Conservation (phyloP, 2,888 invertebrate genomes). For the Acleris holmiana region DNA sequence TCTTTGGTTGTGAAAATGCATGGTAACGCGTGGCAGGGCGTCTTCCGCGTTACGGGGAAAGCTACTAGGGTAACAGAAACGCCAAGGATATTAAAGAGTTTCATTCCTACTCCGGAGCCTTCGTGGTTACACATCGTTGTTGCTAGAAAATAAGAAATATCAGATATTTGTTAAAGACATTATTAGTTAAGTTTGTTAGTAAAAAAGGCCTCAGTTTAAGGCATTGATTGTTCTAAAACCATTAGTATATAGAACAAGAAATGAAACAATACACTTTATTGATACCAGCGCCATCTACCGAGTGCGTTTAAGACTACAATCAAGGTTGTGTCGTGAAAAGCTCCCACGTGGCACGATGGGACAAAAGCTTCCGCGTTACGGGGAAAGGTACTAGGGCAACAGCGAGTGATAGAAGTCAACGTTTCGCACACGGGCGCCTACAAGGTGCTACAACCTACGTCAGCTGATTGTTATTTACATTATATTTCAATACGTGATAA, state of each 20-base stretch:
- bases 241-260: not conserved
- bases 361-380: constrained; percentile 49
- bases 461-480: no score
- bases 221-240: no score
- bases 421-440: not conserved
- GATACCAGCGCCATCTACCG: not conserved
- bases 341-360: constrained; percentile 38
- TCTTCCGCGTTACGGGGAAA: constrained; percentile 18
- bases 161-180: no score
- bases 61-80: constrained; percentile 5
- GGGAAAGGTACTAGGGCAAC: constrained; percentile 38
- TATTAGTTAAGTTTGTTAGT: no score
- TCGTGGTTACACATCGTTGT: no score
- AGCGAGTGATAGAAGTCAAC: not conserved
- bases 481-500: no score
- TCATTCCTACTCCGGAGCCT: no score
- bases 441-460: not conserved
- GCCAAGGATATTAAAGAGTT: not conserved
- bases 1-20: no score
- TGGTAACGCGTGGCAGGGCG: constrained; percentile 14
- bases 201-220: no score
- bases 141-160: no score
- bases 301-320: not conserved
- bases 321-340: not conserved
- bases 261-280: not conserved